Percentiles rank a stretch among this genome's conserved stretches.
Evolutionary conservation across 2,888 invertebrate species (phyloP).

Genomic region (Scaptodrosophila latifasciaeformis): DNA sequence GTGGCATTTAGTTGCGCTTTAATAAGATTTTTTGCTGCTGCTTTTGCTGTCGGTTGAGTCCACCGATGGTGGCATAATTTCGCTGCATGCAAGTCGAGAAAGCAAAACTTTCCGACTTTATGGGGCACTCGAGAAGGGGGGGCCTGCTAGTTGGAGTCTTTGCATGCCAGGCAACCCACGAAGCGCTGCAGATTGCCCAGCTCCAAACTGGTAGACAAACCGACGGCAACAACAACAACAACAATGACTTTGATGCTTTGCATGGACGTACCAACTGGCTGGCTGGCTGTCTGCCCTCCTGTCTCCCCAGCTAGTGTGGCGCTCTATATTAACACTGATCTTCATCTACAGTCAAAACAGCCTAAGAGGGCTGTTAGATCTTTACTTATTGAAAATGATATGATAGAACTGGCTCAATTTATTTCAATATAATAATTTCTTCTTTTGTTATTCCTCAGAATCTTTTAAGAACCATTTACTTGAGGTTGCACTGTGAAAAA

Average conservation of each 20-base stretch:
- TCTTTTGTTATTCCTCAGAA: too few relatives aligned
- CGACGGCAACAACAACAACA: conserved; percentile 55
- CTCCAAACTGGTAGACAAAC: conserved; percentile 53
- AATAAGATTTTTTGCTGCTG: conserved; percentile 46
- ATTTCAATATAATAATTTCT: too few relatives aligned
- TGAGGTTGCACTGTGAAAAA: too few relatives aligned
- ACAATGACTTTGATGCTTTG: too few relatives aligned
- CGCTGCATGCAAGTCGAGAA: conserved; percentile 24
- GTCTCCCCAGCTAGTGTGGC: conserved; percentile 23
- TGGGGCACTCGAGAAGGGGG: neutral
- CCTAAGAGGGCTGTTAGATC: too few relatives aligned
- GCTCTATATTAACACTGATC: conserved; percentile 38
- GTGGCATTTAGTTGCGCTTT: conserved; percentile 64
- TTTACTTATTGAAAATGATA: too few relatives aligned
- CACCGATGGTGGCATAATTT: conserved; percentile 13
- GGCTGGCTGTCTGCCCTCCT: conserved; percentile 7
- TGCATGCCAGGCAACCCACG: conserved; percentile 24
- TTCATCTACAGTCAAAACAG: too few relatives aligned
- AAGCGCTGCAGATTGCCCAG: conserved; percentile 15
- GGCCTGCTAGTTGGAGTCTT: neutral
- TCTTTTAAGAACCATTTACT: too few relatives aligned
- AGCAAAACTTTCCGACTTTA: conserved; percentile 3
- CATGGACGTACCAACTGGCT: conserved; percentile 7
- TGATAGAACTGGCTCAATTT: too few relatives aligned
- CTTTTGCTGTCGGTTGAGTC: conserved; percentile 11